phyloP scores from a whole-genome alignment of 2,797 vertebrate species.

The Premnoplex brunnescens region DNA sequence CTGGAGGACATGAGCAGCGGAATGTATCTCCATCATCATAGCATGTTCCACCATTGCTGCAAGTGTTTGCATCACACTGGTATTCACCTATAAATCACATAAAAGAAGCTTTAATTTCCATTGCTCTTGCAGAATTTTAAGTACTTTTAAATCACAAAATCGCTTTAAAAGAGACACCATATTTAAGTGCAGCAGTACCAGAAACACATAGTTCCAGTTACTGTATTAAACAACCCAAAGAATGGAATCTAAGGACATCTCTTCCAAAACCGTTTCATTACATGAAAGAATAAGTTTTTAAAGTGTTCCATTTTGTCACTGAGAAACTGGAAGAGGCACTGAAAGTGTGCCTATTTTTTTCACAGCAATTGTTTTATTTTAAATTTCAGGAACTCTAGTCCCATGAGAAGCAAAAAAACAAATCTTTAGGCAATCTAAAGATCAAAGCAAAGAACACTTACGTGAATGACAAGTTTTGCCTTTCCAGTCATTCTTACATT shows the following conservation, averaged over 20 bases:
- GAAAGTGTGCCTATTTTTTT: constrained; percentile 22
- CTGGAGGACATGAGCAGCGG: constrained; percentile 86
- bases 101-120: neutral
- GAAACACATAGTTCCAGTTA: neutral
- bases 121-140: neutral
- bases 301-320: neutral
- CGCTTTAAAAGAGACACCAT: neutral
- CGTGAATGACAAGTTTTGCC: constrained; percentile 95
- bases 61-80: constrained; percentile 91
- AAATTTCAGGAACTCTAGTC: constrained; percentile 52
- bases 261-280: neutral
- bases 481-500: constrained; percentile 91
- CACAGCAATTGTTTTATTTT: constrained; percentile 16
- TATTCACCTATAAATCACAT: constrained; percentile 82
- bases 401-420: constrained; percentile 19
- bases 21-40: constrained; percentile 90
- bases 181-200: neutral
- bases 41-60: constrained; percentile 92
- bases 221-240: neutral
- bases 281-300: neutral
- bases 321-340: neutral
- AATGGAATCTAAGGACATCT: neutral
- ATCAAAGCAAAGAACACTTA: constrained; percentile 76
- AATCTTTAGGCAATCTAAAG: neutral
- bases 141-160: neutral